These are phyloP conservation scores for Folsomia candida DNA, from an alignment of 2,888 invertebrate species.

Conservation along the genomic window DNA sequence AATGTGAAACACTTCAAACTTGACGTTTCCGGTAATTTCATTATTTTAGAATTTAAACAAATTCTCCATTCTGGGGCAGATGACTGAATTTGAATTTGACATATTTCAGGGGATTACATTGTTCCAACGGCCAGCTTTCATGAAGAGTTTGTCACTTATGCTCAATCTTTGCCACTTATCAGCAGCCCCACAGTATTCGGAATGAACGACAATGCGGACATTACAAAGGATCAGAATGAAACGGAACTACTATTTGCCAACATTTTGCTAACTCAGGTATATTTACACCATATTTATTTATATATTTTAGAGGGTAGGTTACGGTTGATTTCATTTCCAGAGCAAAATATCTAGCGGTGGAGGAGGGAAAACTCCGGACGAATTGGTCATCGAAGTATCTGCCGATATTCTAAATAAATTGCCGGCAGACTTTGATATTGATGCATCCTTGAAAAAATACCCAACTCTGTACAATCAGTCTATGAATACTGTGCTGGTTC, in stretches of 20 bases:
- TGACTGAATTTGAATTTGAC: slow-evolving; percentile 68
- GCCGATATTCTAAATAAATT: slow-evolving; percentile 74
- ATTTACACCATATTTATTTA: no score
- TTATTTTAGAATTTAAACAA: no score
- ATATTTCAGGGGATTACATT: slow-evolving; percentile 68
- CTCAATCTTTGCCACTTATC: slow-evolving; percentile 69
- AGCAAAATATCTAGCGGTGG: slow-evolving; percentile 64
- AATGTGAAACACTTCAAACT: slow-evolving; percentile 54
- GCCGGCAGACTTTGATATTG: slow-evolving; percentile 68
- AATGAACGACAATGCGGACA: slow-evolving; percentile 88
- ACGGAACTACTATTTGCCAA: slow-evolving; percentile 72
- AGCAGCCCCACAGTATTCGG: slow-evolving; percentile 85
- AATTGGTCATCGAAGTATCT: slow-evolving; percentile 74
- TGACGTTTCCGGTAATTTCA: slow-evolving; percentile 55
- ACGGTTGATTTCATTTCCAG: no score
- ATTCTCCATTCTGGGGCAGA: no score
- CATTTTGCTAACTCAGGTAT: slow-evolving; percentile 74
- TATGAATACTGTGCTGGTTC: slow-evolving; percentile 78
- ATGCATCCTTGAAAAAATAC: slow-evolving; percentile 66
- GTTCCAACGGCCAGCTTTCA: slow-evolving; percentile 72
- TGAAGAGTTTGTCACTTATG: slow-evolving; percentile 67
- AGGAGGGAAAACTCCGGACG: slow-evolving; percentile 70
- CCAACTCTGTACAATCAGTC: slow-evolving; percentile 71
- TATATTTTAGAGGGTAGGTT: no score
- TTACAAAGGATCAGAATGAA: slow-evolving; percentile 86